phyloP scores from a whole-genome alignment of 2,888 invertebrate species.

The Lottia scabra region DNA sequence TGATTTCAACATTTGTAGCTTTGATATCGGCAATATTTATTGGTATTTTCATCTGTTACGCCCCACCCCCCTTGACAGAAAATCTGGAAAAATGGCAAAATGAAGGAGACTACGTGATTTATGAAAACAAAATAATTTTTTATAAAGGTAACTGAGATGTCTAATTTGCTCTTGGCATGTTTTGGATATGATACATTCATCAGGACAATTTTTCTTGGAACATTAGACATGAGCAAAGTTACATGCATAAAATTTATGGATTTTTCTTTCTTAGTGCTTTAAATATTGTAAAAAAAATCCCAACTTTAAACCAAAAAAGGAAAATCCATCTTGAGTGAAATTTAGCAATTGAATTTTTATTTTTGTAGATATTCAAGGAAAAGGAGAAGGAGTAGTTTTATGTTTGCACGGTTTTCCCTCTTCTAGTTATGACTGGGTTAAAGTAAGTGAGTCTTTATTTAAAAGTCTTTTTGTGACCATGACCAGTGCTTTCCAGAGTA shows the following conservation, averaged over 20 bases:
- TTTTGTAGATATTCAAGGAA: slow-evolving; percentile 47
- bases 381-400: slow-evolving; percentile 38
- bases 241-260: too few relatives aligned
- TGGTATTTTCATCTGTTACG: slow-evolving; percentile 36
- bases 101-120: slow-evolving; percentile 39
- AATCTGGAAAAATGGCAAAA: slow-evolving; percentile 38
- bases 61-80: slow-evolving; percentile 40
- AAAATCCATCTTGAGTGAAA: too few relatives aligned
- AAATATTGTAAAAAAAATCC: too few relatives aligned
- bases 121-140: slow-evolving; percentile 49
- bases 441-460: slow-evolving; percentile 37
- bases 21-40: slow-evolving; percentile 25
- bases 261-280: too few relatives aligned
- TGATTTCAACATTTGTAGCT: background rate
- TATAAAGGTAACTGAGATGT: slow-evolving; percentile 51
- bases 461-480: too few relatives aligned
- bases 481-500: too few relatives aligned
- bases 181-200: too few relatives aligned
- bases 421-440: slow-evolving; percentile 63
- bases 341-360: background rate
- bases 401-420: slow-evolving; percentile 69
- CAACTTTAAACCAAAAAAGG: too few relatives aligned
- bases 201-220: too few relatives aligned
- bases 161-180: too few relatives aligned
- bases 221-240: too few relatives aligned